These are phyloP conservation scores for Lumbricus terrestris DNA, from an alignment of 2,888 invertebrate genomes.

Conservation along the genomic window DNA sequence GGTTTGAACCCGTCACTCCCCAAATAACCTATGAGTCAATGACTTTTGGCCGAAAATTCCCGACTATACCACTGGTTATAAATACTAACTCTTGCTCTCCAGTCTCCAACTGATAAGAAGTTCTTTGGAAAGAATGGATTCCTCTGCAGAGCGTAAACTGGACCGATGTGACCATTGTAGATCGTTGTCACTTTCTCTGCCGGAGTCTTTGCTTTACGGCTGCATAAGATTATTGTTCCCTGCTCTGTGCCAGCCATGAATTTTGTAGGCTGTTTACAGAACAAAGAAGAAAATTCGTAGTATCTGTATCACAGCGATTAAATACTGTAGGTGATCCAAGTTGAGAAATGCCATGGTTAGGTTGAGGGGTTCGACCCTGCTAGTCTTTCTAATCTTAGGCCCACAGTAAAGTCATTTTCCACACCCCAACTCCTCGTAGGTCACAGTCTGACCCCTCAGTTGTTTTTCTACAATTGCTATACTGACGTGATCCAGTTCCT, in stretches of 20 bases:
- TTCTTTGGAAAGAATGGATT: slow-evolving; percentile 93
- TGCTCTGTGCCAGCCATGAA: slow-evolving; percentile 77
- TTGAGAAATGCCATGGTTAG: too few relatives aligned
- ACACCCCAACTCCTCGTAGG: too few relatives aligned
- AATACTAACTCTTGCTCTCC: slow-evolving; percentile 71
- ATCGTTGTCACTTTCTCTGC: slow-evolving; percentile 72
- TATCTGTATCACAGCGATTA: neutral
- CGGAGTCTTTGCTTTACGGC: slow-evolving; percentile 75
- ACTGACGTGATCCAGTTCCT: too few relatives aligned
- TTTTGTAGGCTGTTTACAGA: slow-evolving; percentile 67
- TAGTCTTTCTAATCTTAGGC: too few relatives aligned
- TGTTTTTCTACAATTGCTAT: too few relatives aligned
- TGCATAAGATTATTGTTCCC: slow-evolving; percentile 67
- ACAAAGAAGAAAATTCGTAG: neutral
- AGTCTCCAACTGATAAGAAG: slow-evolving; percentile 90
- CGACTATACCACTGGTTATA: neutral
- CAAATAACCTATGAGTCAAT: neutral
- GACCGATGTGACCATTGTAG: slow-evolving; percentile 71
- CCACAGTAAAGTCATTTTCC: too few relatives aligned
- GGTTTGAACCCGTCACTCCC: too few relatives aligned
- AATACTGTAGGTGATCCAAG: neutral
- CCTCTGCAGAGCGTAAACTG: slow-evolving; percentile 82
- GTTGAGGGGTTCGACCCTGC: too few relatives aligned
- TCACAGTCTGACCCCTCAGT: too few relatives aligned
- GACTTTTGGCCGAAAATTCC: neutral